These are phyloP conservation scores for Leucania comma DNA, from an alignment of 2,888 invertebrate genomes.

Conservation along the genomic window DNA sequence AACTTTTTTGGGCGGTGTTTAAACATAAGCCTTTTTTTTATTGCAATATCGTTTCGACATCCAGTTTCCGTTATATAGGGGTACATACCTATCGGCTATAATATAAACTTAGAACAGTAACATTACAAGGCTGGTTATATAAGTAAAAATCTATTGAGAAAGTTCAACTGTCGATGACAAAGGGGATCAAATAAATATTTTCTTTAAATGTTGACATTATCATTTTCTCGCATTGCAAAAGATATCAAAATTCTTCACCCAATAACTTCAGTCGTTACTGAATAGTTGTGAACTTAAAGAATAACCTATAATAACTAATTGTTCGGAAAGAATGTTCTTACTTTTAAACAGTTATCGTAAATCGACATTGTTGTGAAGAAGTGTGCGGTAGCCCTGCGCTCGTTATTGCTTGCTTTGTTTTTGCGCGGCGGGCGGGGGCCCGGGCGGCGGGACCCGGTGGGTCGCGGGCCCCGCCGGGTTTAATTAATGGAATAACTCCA, in stretches of 20 bases:
- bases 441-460: constrained; percentile 52
- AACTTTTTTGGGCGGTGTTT: too few species aligned
- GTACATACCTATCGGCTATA: not conserved
- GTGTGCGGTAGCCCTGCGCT: constrained; percentile 73
- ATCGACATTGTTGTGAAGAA: constrained; percentile 56
- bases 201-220: constrained; percentile 10
- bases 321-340: constrained; percentile 55
- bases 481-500: constrained; percentile 90
- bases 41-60: constrained; percentile 10
- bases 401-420: constrained; percentile 86
- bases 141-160: not conserved
- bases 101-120: not conserved
- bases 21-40: too few species aligned
- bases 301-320: constrained; percentile 59
- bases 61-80: constrained; percentile 8
- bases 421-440: constrained; percentile 68
- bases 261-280: constrained; percentile 51
- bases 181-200: not conserved
- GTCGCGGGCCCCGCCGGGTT: constrained; percentile 75
- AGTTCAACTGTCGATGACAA: not conserved
- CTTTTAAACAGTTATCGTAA: constrained; percentile 59
- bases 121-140: not conserved
- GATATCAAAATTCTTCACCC: constrained; percentile 17
- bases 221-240: constrained; percentile 1
- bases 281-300: constrained; percentile 55